A percentile compares a stretch with the other conserved stretches of the same genome.
phyloP scores from a whole-genome alignment of 1,140 invertebrate species.

The Drosophila eugracilis region DNA sequence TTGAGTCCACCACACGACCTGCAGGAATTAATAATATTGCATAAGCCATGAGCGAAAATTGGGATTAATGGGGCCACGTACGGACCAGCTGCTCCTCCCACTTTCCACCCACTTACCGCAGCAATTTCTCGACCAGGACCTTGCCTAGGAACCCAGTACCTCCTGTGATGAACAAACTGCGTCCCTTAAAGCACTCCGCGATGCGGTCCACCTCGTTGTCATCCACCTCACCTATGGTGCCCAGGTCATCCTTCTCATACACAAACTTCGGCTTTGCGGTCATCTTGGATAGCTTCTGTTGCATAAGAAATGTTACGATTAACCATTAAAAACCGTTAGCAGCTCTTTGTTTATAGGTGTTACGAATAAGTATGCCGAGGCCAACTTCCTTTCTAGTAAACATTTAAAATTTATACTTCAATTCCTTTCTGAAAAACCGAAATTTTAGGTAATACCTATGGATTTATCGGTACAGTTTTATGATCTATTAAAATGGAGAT shows the following conservation, averaged over 20 bases:
- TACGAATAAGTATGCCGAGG: no score
- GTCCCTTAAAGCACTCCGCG: slow-evolving; percentile 85
- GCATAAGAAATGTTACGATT: not conserved
- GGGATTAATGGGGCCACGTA: slow-evolving; percentile 66
- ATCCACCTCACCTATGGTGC: slow-evolving; percentile 72
- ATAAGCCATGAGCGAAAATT: slow-evolving; percentile 54
- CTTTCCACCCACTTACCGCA: slow-evolving; percentile 86
- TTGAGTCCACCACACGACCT: slow-evolving; percentile 87
- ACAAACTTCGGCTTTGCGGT: slow-evolving; percentile 73
- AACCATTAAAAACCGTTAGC: no score
- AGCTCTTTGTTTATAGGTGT: no score
- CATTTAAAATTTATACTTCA: not conserved
- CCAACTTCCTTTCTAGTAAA: no score
- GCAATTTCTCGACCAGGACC: slow-evolving; percentile 94
- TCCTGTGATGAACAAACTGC: slow-evolving; percentile 87
- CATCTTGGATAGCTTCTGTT: slow-evolving; percentile 52
- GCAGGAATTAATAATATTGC: slow-evolving; percentile 68
- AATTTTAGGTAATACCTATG: not conserved
- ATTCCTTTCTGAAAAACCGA: no score
- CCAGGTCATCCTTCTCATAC: slow-evolving; percentile 66
- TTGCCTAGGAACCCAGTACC: slow-evolving; percentile 95
- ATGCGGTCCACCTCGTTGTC: slow-evolving; percentile 85
- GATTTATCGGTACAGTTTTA: slow-evolving; percentile 15
- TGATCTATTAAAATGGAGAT: slow-evolving; percentile 8
- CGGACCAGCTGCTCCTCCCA: slow-evolving; percentile 20